Conservation (phyloP, 2,888 invertebrate species). For the Heliconius charithonia region DNA sequence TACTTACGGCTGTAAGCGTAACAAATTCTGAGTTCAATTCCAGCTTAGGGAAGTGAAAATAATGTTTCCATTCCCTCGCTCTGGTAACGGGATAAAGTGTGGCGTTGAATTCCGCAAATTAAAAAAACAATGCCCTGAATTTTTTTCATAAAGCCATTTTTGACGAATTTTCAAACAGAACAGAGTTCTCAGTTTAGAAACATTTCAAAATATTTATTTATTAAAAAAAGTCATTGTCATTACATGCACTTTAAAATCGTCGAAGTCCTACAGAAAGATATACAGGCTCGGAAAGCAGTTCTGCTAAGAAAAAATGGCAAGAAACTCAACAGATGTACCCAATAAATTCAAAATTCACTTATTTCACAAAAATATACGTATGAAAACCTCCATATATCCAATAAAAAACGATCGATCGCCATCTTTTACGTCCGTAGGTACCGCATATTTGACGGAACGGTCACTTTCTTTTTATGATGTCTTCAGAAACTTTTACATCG, state of each 20-base stretch:
- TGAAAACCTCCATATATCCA: not conserved
- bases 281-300: too few relatives aligned
- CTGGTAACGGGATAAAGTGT: not conserved
- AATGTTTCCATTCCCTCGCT: not conserved
- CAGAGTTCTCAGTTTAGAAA: too few relatives aligned
- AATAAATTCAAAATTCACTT: not conserved
- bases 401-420: constrained; percentile 30
- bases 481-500: constrained; percentile 43
- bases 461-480: constrained; percentile 40
- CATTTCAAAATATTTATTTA: too few relatives aligned
- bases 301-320: too few relatives aligned
- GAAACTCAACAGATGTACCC: too few relatives aligned
- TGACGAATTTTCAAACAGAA: too few relatives aligned
- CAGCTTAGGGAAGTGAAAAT: not conserved
- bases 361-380: not conserved
- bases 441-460: constrained; percentile 37
- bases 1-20: not conserved
- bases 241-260: too few relatives aligned
- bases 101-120: not conserved
- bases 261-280: too few relatives aligned
- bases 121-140: not conserved
- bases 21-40: not conserved
- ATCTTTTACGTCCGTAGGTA: constrained; percentile 21
- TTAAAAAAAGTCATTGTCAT: too few relatives aligned
- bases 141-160: not conserved